phyloP scores from a whole-genome alignment of 2,797 vertebrate species.

The Psittacula derbiana region DNA sequence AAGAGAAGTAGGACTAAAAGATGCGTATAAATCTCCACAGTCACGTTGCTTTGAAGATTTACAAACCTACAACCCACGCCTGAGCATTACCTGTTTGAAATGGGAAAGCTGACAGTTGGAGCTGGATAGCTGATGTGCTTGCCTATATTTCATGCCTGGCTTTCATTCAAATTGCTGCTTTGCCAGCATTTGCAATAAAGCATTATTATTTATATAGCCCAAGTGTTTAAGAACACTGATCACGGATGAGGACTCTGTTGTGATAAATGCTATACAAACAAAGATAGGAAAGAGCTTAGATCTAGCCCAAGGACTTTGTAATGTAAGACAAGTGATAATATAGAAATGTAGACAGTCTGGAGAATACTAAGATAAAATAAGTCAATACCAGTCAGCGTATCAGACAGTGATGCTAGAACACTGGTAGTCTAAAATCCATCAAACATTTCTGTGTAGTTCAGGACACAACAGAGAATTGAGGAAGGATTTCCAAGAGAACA shows the following conservation, averaged over 20 bases:
- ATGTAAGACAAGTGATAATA: background rate
- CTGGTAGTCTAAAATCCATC: background rate
- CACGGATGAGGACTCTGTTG: background rate
- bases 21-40: background rate
- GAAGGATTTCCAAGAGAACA: background rate
- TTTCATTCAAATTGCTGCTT: background rate
- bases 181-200: background rate
- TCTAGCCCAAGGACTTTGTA: background rate
- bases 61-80: background rate
- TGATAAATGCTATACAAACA: background rate
- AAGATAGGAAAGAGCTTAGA: background rate
- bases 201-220: background rate
- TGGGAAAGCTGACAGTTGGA: background rate
- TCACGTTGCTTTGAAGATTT: background rate
- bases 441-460: background rate
- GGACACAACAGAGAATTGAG: background rate
- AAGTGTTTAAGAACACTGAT: background rate
- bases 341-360: background rate
- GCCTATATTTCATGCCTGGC: background rate
- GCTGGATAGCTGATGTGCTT: background rate
- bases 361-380: background rate
- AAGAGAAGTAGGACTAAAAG: background rate
- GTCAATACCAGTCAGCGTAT: background rate
- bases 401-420: background rate
- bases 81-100: background rate